phyloP scores from a whole-genome alignment of 2,797 vertebrate genomes.

The Platyrinchus mystaceus region DNA sequence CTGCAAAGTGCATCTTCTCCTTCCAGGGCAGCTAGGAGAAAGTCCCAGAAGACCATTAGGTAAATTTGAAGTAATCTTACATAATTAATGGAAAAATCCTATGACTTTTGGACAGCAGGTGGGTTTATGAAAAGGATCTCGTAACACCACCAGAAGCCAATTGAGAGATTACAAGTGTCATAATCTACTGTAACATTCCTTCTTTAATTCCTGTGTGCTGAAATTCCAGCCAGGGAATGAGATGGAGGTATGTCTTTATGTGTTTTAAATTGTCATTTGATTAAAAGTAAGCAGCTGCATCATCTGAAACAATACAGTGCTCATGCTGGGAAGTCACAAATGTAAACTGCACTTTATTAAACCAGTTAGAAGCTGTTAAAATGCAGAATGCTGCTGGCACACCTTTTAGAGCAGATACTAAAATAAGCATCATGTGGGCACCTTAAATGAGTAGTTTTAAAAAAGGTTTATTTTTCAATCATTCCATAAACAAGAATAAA shows the following conservation, averaged over 20 bases:
- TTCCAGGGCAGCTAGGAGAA: not conserved
- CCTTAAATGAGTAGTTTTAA: conserved; percentile 11
- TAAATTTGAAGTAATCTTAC: conserved; percentile 10
- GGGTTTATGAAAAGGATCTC: conserved; percentile 8
- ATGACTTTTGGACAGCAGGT: conserved; percentile 8
- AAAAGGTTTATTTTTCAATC: conserved; percentile 43
- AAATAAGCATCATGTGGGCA: conserved; percentile 24
- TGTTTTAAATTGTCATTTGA: conserved; percentile 53
- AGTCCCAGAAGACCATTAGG: not conserved
- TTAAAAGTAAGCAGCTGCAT: conserved; percentile 63
- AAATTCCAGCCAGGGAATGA: not conserved
- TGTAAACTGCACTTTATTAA: conserved; percentile 43
- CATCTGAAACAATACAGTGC: not conserved
- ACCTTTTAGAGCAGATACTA: conserved; percentile 33
- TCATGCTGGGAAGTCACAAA: conserved; percentile 50
- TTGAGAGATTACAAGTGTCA: conserved; percentile 6
- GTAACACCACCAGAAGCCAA: not conserved
- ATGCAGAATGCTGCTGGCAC: conserved; percentile 42
- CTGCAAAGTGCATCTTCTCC: not conserved
- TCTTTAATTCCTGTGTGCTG: not conserved
- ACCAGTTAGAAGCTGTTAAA: conserved; percentile 44
- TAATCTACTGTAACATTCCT: not conserved
- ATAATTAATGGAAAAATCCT: conserved; percentile 21
- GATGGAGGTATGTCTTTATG: not conserved
- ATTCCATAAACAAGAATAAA: conserved; percentile 43